These are phyloP conservation scores for Monopis laevigella DNA, from an alignment of 2,888 invertebrate genomes.

Conservation along the genomic window DNA sequence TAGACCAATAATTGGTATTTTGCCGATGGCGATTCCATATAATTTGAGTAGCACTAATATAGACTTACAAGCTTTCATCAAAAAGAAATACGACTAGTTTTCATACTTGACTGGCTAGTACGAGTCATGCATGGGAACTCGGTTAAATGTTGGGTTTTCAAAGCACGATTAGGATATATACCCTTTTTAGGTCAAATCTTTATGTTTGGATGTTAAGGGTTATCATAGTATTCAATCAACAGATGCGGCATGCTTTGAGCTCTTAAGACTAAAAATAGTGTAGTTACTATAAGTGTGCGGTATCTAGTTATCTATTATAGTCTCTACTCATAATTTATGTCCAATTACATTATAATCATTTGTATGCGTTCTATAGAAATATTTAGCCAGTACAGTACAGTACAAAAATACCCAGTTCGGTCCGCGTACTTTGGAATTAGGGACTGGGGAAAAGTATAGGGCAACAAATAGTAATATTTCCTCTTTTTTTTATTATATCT, in stretches of 20 bases:
- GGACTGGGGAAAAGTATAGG: too few relatives aligned
- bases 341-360: too few relatives aligned
- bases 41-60: neutral
- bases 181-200: conserved; percentile 7
- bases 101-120: conserved; percentile 1
- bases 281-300: too few relatives aligned
- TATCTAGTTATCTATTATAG: too few relatives aligned
- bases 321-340: too few relatives aligned
- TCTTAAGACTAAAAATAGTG: too few relatives aligned
- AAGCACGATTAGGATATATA: neutral
- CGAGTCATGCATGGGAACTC: conserved; percentile 4
- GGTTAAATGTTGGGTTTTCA: conserved; percentile 1
- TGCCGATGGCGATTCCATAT: neutral
- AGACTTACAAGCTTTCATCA: neutral
- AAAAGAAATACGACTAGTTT: conserved; percentile 8
- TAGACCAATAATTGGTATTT: conserved; percentile 8
- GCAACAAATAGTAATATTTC: too few relatives aligned
- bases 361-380: too few relatives aligned
- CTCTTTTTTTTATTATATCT: too few relatives aligned
- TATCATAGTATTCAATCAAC: conserved; percentile 8
- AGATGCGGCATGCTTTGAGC: conserved; percentile 8
- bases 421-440: too few relatives aligned
- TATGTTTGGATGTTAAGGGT: conserved; percentile 2
- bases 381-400: too few relatives aligned
- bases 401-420: too few relatives aligned